phyloP scores from a whole-genome alignment of 2,113 vertebrate species.

The Ictalurus furcatus region DNA sequence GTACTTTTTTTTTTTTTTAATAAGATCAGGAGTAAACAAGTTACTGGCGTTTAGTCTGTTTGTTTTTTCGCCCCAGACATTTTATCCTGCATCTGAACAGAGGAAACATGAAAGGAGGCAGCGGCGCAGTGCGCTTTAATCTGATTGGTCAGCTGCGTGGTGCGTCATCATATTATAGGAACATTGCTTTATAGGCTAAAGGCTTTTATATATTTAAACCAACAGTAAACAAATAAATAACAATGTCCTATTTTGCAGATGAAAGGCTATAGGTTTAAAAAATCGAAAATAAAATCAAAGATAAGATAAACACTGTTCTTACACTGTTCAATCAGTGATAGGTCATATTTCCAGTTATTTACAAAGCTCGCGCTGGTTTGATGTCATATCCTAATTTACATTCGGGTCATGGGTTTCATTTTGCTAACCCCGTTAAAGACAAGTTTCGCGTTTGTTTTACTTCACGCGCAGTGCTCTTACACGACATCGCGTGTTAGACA shows the following conservation, averaged over 20 bases:
- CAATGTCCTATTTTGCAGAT: neutral
- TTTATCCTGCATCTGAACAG: neutral
- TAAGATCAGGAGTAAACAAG: neutral
- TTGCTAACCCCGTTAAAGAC: neutral
- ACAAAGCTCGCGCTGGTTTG: no score
- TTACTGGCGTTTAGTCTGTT: neutral
- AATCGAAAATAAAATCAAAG: neutral
- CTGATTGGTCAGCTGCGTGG: constrained; percentile 41
- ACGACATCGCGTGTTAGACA: neutral
- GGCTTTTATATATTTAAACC: neutral
- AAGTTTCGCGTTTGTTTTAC: neutral
- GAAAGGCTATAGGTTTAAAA: neutral
- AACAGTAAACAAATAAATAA: neutral
- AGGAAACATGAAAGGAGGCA: neutral
- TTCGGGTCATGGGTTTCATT: neutral
- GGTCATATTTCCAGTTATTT: neutral
- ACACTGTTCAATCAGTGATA: neutral
- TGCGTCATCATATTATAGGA: constrained; percentile 48
- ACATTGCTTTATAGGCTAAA: neutral
- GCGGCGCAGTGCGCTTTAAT: neutral
- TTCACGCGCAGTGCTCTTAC: neutral
- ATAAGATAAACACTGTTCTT: neutral
- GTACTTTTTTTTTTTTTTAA: neutral
- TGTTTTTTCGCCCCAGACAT: neutral
- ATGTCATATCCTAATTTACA: neutral